Base-by-base conservation (phyloP, 64 coral and sea anemone genomes). In the Stylophora pistillata region DNA sequence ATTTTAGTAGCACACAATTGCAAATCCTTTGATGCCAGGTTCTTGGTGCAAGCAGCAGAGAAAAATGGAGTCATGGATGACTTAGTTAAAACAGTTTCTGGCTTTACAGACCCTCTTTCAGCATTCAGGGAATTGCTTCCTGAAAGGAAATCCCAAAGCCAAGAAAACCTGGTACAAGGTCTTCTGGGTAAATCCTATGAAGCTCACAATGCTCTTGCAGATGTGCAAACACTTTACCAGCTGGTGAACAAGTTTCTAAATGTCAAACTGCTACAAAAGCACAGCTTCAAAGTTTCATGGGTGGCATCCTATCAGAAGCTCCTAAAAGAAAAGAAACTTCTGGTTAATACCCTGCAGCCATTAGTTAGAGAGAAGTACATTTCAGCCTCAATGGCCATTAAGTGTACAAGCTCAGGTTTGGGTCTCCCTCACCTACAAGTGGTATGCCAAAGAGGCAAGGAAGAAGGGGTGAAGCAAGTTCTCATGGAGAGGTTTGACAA, bases 21-120 rank as follows among this genome's bases (percentile, higher is more conserved):
- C 20, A 90, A 90, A 73, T 41, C 54, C 18, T 90, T 90, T 85
- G 87, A 90, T 87, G 92, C 87, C 13, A 94, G 90, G 58, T 82
- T 90, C 63, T 70, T 94, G 7, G 17, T 86, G 13, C 89, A 81
- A 41, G 88, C 87, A 20, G 6, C 79, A 10, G 30, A 74, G 34
- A 65, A 61, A 15, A 63, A 55, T 29, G 54, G 73, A 14, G 10
- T 66, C 2, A 30, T 54, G 16, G 74, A 23, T 15, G 74, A 86
- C 13, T 86, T 94, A 56, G 16, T 18, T 25, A 13, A 61, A 55
- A 33, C 41, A 29, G 63, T 86, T 13, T 15, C 78, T 41, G 88
- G 92, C 1, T 94, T 94, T 78, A 86, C 74, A 20, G 92, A 94
- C 26, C 75, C 92, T 0, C 75, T 89, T 1, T 9, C 86, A 14